Percentiles rank a stretch among this genome's conserved stretches.
Conservation (phyloP, 2,797 vertebrate genomes). For the Meda fulgida region DNA sequence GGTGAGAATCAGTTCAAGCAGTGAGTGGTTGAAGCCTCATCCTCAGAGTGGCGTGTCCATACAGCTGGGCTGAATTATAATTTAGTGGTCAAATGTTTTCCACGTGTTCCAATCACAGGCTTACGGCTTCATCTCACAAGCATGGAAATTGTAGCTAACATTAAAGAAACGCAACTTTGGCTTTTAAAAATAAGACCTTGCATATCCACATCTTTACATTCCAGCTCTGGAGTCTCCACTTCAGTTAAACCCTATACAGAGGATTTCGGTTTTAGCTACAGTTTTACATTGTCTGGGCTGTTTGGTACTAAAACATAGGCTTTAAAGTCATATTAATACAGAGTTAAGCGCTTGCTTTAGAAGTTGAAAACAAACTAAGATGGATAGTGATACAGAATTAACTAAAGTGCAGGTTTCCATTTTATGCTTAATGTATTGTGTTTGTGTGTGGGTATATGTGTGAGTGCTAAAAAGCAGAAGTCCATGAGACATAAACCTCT, state of each 20-base stretch:
- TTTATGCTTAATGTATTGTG: conserved; percentile 12
- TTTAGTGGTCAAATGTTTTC: conserved; percentile 54
- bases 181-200: conserved; percentile 48
- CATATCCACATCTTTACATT: conserved; percentile 50
- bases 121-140: conserved; percentile 44
- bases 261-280: neutral
- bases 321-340: conserved; percentile 32
- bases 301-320: neutral
- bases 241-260: neutral
- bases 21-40: conserved; percentile 53
- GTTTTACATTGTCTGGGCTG: neutral
- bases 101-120: conserved; percentile 51
- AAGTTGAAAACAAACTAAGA: neutral
- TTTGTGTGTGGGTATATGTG: conserved; percentile 21
- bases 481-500: conserved; percentile 40
- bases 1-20: conserved; percentile 42
- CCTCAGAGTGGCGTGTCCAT: conserved; percentile 51
- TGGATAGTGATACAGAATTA: conserved; percentile 4
- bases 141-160: conserved; percentile 53
- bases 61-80: conserved; percentile 60
- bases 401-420: conserved; percentile 7
- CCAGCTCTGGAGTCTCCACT: neutral
- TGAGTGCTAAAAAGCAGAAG: conserved; percentile 49
- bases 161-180: conserved; percentile 49
- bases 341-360: conserved; percentile 10